A percentile compares a stretch with the other conserved stretches of the same genome.
Evolutionary conservation across 2,113 vertebrate genomes (phyloP).

Genomic region (Strix aluco): DNA sequence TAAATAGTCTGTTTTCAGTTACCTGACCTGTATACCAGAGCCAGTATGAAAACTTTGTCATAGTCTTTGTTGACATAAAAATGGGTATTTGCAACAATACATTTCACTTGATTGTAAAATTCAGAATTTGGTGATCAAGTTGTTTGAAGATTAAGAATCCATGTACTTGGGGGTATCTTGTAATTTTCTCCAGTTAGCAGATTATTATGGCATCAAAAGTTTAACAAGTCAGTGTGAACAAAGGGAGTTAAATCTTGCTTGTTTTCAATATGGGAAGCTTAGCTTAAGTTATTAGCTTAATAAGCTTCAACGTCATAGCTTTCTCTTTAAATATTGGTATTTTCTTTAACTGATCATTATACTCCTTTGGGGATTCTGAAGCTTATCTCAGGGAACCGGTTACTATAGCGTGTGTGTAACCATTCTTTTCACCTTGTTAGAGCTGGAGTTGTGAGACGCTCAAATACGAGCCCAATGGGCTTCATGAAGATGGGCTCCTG

Average conservation of each 20-base stretch:
- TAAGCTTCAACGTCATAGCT: not conserved
- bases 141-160: not conserved
- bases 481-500: constrained; percentile 88
- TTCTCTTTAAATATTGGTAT: not conserved
- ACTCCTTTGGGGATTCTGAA: not conserved
- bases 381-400: not conserved
- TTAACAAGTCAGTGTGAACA: not conserved
- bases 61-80: not conserved
- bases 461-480: constrained; percentile 95
- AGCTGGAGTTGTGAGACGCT: constrained; percentile 88
- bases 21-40: not conserved
- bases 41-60: not conserved
- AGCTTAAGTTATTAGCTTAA: not conserved
- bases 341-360: not conserved
- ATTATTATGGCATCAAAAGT: not conserved
- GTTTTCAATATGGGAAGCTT: not conserved
- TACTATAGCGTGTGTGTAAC: not conserved
- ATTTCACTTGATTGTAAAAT: not conserved
- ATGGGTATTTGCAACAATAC: not conserved
- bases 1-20: not conserved
- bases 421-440: constrained; percentile 57
- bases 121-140: not conserved
- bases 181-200: not conserved
- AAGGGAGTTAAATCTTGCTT: not conserved
- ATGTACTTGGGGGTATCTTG: not conserved